Percentiles rank a stretch among this genome's conserved stretches.
Conservation (phyloP, 2,888 invertebrate species). For the Vanessa cardui region DNA sequence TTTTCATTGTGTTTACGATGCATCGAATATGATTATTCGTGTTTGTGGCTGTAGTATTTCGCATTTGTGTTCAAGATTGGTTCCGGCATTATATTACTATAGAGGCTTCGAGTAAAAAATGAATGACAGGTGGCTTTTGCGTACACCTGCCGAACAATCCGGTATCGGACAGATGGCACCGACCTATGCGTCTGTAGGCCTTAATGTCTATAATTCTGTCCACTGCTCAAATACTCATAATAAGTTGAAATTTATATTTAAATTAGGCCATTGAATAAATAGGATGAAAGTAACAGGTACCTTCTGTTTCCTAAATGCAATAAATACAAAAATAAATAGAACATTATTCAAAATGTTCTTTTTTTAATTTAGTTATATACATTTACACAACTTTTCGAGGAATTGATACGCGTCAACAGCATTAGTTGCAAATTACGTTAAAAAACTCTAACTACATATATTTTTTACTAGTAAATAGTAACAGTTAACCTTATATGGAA, state of each 20-base stretch:
- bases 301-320: too few relatives aligned
- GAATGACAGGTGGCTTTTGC: constrained; percentile 66
- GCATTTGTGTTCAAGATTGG: constrained; percentile 28
- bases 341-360: too few relatives aligned
- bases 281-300: too few relatives aligned
- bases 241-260: background rate
- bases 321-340: too few relatives aligned
- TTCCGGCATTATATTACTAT: constrained; percentile 48
- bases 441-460: too few relatives aligned
- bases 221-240: constrained; percentile 18
- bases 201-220: constrained; percentile 24
- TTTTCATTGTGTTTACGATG: too few relatives aligned
- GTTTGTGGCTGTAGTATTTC: background rate
- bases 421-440: too few relatives aligned
- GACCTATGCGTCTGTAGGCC: constrained; percentile 18
- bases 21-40: background rate
- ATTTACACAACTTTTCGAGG: too few relatives aligned
- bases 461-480: too few relatives aligned
- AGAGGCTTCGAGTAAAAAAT: constrained; percentile 50
- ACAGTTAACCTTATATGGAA: too few relatives aligned
- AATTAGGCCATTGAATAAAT: background rate
- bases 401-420: too few relatives aligned
- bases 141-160: constrained; percentile 61
- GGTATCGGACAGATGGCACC: constrained; percentile 59
- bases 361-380: too few relatives aligned